These are phyloP conservation scores for Deroptyus accipitrinus DNA, from an alignment of 2,113 vertebrate species.

Conservation along the genomic window DNA sequence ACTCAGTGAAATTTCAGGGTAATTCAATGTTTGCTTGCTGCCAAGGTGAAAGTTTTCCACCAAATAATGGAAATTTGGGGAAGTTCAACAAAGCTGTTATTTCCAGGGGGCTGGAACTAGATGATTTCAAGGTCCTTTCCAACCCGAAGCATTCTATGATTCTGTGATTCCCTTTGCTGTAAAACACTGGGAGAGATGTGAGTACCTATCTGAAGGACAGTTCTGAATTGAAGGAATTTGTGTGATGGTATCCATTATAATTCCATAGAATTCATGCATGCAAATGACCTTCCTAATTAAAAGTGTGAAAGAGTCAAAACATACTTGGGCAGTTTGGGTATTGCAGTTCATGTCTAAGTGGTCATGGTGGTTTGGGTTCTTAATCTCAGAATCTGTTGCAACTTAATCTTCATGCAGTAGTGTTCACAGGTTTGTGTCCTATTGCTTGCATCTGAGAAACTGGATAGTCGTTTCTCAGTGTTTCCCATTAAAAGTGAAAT, in stretches of 20 bases:
- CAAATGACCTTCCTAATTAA: neutral
- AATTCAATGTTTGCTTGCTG: neutral
- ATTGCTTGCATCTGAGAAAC: neutral
- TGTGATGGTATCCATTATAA: neutral
- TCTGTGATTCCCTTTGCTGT: neutral
- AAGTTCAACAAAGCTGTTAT: neutral
- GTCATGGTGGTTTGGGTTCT: neutral
- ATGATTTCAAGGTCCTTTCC: neutral
- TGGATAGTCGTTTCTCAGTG: accelerated
- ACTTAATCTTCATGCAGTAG: neutral
- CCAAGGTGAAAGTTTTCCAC: neutral
- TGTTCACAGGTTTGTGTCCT: neutral
- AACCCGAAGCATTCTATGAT: neutral
- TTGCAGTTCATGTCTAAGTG: neutral
- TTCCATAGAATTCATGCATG: neutral
- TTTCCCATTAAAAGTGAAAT: neutral
- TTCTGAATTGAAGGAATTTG: neutral
- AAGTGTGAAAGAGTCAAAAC: neutral
- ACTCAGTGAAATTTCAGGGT: accelerated
- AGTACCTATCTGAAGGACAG: too few species aligned
- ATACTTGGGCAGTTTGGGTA: neutral
- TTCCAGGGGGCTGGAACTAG: neutral
- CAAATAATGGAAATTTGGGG: neutral
- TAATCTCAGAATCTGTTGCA: neutral
- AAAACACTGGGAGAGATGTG: neutral